Evolutionary conservation across 1,140 invertebrate genomes (phyloP).

Genomic region (Lepidurus arcticus): DNA sequence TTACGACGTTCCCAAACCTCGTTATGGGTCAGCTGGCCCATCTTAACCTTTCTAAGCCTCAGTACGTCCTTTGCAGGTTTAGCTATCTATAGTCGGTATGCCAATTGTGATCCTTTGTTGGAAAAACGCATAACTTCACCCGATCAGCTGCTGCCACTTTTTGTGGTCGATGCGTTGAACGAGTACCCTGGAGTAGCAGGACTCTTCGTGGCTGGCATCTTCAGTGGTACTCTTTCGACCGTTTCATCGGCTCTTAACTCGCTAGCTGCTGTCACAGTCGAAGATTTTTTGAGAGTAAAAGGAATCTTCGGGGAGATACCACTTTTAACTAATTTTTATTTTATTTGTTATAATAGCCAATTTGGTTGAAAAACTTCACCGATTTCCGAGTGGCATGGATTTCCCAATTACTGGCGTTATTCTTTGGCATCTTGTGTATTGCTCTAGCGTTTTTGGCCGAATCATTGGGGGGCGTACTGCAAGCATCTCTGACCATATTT

Average conservation of each 20-base stretch:
- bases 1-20: conserved; percentile 57
- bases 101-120: conserved; percentile 64
- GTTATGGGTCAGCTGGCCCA: conserved; percentile 64
- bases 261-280: conserved; percentile 75
- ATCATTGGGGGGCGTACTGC: conserved; percentile 62
- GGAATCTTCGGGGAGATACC: not conserved
- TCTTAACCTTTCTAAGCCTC: conserved; percentile 60
- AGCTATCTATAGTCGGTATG: conserved; percentile 68
- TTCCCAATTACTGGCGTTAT: conserved; percentile 56
- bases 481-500: conserved; percentile 69
- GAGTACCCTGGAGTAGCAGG: conserved; percentile 65
- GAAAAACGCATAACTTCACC: conserved; percentile 48
- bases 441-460: conserved; percentile 67
- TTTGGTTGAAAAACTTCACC: conserved; percentile 24
- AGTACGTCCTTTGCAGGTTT: conserved; percentile 69
- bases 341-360: conserved; percentile 23
- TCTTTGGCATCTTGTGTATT: conserved; percentile 63
- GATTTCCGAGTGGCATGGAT: conserved; percentile 33
- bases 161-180: conserved; percentile 67
- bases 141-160: conserved; percentile 63
- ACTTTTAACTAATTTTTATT: conserved; percentile 24
- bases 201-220: conserved; percentile 74
- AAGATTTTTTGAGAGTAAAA: conserved; percentile 64
- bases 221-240: conserved; percentile 76
- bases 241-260: conserved; percentile 79